Evolutionary conservation across 2,113 vertebrate species (phyloP), one percentile per base, ranked within the genome.

Genomic region (Orycteropus afer): DNA sequence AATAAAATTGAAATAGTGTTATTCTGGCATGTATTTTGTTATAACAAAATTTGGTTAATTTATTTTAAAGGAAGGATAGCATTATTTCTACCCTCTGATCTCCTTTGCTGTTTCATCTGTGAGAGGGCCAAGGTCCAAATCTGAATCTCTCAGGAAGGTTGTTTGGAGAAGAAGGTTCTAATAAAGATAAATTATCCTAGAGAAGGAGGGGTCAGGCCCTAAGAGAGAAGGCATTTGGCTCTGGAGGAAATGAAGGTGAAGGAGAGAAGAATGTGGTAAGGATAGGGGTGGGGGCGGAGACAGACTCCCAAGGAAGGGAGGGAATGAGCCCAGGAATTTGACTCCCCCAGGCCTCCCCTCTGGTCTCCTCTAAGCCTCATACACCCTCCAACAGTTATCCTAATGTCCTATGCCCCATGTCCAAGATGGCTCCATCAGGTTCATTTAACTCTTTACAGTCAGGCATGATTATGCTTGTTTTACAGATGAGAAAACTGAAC

Each of bases 351-450:
- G n/a, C n/a, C n/a, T n/a, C n/a, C n/a, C n/a, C n/a, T n/a, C 0
- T 69, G 40, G 71, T 17, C 32, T 51, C 32, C 5, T 12, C 0
- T 0, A 77, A 18, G 42, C 18, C 55, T 2, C 9, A 8, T 14
- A 69, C 1, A 22, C 15, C 9, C 10, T 10, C 34, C 17, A 47
- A 12, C 2, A n/a, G 27, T 10, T 2, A 5, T 10, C 34, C 40
- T 37, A 51, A 69, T 27, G 40, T 45, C n/a, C n/a, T 71, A 63
- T 9, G 47, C 49, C 34, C 55, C 65, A 80, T 37, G 37, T 67
- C 61, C 55, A 80, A 71, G 59, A 32, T 53, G 63, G 13, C 13
- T 17, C 63, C 51, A 55, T 27, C 14, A 57, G 83, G n/a, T n/a
- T 93, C 73, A 55, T n/a, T 57, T 25, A 57, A 71, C 63, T 87